Conservation (phyloP, 1,140 invertebrate genomes). For the Mamestra configurata region DNA sequence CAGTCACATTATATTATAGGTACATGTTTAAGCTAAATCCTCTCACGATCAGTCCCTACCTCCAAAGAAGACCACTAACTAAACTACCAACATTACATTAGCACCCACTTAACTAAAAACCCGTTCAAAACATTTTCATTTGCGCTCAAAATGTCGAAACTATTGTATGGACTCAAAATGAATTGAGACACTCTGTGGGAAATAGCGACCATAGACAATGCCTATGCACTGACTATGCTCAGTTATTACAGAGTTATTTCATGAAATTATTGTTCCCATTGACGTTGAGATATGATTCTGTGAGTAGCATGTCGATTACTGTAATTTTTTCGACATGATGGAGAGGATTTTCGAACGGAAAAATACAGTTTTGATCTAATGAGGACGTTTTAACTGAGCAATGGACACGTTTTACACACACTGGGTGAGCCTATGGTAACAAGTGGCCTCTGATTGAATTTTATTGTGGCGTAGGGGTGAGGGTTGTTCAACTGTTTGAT, state of each 20-base stretch:
- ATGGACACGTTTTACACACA: neutral
- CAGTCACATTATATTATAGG: too few relatives aligned
- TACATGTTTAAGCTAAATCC: too few relatives aligned
- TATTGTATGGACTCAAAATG: constrained; percentile 7
- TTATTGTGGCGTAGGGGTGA: too few relatives aligned
- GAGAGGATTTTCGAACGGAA: constrained; percentile 1
- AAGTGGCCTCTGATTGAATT: too few relatives aligned
- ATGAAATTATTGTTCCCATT: constrained; percentile 25
- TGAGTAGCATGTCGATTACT: constrained; percentile 8
- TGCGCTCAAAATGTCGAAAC: constrained; percentile 27
- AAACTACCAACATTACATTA: neutral
- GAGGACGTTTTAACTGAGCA: neutral
- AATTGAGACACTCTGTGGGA: constrained; percentile 16
- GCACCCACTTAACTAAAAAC: neutral
- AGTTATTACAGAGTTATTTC: constrained; percentile 18
- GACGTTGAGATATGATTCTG: neutral
- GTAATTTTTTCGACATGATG: constrained; percentile 34
- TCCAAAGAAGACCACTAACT: too few relatives aligned
- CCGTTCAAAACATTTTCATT: neutral
- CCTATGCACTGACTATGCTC: neutral
- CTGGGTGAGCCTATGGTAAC: neutral
- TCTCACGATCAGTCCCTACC: too few relatives aligned
- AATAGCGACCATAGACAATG: constrained; percentile 17
- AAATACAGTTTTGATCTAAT: neutral
- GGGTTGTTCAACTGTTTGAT: too few relatives aligned